These are phyloP conservation scores for Hermetia illucens DNA, from an alignment of 1,140 invertebrate species.

Conservation along the genomic window DNA sequence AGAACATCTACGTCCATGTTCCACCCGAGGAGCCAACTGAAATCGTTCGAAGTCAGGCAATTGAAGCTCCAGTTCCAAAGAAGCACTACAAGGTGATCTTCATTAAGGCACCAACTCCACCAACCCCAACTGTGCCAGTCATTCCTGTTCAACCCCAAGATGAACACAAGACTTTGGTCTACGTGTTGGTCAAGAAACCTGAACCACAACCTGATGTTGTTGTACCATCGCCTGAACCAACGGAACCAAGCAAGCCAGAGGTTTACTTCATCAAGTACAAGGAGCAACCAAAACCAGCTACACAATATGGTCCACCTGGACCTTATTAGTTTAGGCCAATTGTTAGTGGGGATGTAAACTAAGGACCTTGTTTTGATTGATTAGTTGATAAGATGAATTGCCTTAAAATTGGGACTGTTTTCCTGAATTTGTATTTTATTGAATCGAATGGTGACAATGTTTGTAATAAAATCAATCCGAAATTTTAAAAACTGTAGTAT, in stretches of 20 bases:
- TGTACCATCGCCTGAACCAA: slow-evolving; percentile 33
- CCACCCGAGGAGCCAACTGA: slow-evolving; percentile 51
- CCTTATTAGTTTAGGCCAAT: no score
- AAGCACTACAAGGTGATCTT: slow-evolving; percentile 81
- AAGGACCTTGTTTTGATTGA: no score
- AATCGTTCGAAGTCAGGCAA: slow-evolving; percentile 17
- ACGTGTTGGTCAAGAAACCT: slow-evolving; percentile 71
- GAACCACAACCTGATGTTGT: slow-evolving; percentile 24
- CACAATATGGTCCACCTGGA: slow-evolving; percentile 22
- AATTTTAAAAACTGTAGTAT: no score
- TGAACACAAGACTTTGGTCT: slow-evolving; percentile 73
- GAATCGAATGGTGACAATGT: no score
- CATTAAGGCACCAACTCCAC: slow-evolving; percentile 67
- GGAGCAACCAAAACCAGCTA: slow-evolving; percentile 18
- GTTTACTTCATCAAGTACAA: slow-evolving; percentile 46
- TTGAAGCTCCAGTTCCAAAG: slow-evolving; percentile 37
- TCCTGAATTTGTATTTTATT: no score
- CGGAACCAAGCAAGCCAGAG: slow-evolving; percentile 39
- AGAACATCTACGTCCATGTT: slow-evolving; percentile 62
- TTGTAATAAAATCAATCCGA: no score
- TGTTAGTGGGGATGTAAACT: no score
- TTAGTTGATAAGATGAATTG: no score
- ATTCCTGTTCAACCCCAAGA: slow-evolving; percentile 39
- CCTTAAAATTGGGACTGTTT: no score
- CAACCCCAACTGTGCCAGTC: slow-evolving; percentile 45